Evolutionary conservation across 2,797 vertebrate species (phyloP).

Genomic region (Acanthornis magna): DNA sequence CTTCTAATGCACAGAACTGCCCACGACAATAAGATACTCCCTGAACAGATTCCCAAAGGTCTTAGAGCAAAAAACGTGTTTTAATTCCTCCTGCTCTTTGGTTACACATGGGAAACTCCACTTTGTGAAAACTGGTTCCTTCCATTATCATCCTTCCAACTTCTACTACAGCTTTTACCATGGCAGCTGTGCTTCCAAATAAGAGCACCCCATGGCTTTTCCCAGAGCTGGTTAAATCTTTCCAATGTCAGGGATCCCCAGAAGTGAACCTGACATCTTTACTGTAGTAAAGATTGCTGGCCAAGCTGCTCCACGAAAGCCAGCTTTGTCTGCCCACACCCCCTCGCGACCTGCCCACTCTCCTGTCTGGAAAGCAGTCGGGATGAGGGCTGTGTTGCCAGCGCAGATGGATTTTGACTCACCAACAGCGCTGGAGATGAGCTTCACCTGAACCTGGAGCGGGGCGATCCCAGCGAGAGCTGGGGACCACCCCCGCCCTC

Average conservation of each 20-base stretch:
- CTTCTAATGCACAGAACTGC: background rate
- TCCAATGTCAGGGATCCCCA: background rate
- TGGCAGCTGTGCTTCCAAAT: accelerated
- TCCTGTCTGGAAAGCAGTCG: accelerated
- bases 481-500: accelerated
- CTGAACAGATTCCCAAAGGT: background rate
- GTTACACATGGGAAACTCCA: background rate
- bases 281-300: accelerated
- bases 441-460: accelerated
- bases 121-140: background rate
- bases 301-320: background rate
- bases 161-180: background rate
- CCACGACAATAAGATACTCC: background rate
- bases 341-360: accelerated
- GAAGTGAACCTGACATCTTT: background rate
- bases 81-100: background rate
- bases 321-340: background rate
- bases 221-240: background rate
- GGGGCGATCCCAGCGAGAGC: accelerated
- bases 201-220: background rate
- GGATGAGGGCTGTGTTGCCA: background rate
- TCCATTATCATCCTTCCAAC: background rate
- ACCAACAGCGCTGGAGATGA: accelerated
- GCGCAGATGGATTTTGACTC: background rate
- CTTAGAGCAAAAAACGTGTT: background rate